Evolutionary conservation across 2,888 invertebrate genomes (phyloP).

Genomic region (Thera obeliscata): DNA sequence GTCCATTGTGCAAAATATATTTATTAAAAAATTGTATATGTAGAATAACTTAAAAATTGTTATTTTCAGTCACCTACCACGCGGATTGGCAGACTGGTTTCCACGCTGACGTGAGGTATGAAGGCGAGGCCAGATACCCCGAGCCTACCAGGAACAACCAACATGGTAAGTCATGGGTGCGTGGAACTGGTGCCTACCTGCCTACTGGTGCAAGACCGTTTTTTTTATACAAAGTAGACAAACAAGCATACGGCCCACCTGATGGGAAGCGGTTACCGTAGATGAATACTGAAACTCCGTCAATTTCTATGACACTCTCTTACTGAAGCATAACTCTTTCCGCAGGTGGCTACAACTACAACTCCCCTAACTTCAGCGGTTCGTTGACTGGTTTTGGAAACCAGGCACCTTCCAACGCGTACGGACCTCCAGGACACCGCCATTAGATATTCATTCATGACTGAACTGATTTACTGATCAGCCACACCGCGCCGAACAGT

Average conservation of each 20-base stretch:
- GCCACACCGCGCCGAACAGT: too few species aligned
- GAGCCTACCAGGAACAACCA: constrained; percentile 69
- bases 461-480: too few species aligned
- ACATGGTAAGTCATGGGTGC: constrained; percentile 46
- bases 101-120: constrained; percentile 91
- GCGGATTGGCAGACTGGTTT: constrained; percentile 92
- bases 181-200: too few species aligned
- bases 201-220: too few species aligned
- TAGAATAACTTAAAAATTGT: background rate
- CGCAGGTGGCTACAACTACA: constrained; percentile 70
- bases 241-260: too few species aligned
- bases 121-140: constrained; percentile 88
- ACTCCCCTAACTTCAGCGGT: constrained; percentile 66
- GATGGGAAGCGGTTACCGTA: too few species aligned
- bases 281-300: too few species aligned
- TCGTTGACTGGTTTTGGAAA: constrained; percentile 74
- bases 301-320: too few species aligned
- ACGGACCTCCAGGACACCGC: constrained; percentile 73
- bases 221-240: too few species aligned
- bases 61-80: constrained; percentile 88
- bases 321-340: constrained; percentile 2
- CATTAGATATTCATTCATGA: constrained; percentile 34
- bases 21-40: too few species aligned
- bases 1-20: too few species aligned
- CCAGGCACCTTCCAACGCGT: constrained; percentile 59